Base-by-base conservation (phyloP, 2,113 vertebrate species). In the Gavialis gangeticus region DNA sequence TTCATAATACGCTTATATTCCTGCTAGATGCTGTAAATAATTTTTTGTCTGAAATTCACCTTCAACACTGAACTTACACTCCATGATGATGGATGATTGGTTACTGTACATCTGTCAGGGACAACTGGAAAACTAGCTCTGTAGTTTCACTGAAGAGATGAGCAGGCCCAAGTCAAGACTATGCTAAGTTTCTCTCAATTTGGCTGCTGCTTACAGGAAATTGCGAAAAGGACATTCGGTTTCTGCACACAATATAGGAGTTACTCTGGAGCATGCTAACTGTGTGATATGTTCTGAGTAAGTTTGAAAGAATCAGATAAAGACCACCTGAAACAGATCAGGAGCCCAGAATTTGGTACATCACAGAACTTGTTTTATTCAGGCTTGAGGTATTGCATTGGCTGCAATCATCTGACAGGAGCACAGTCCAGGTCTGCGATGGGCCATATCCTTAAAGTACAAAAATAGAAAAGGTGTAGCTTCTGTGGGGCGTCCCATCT, bases 351-450 rank as follows among this genome's bases (percentile, higher is more conserved):
- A 69, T 75, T 75, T 19, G 69, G 17, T 46, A 46, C 28, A 30
- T 79, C 77, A 75, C 60, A 27, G 79, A 94, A 64, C 19, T 78
- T 55, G 25, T n/a, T 97, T 97, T 96, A 97, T 97, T 97, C 78
- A 64, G 59, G 37, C 27, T 24, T 17, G 59, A 82, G 56, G 25
- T 55, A 63, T 0, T 12, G 71, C 11, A 25, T 57, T 10, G 62
- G 75, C 37, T 62, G 24, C 46, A 63, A 55, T 11, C 12, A 5
- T 63, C 34, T 2, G 2, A 10, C 28, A 16, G 63, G 18, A 73
- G 60, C 62, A 28, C 56, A 88, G 92, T 9, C 91, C 56, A 2
- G 1, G 12, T 18, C 62, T 22, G 71, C 13, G 0, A 19, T 3
- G 2, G 82, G 82, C 63, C 76, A 25, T 67, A 79, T 15, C 5